Evolutionary conservation across 2,888 invertebrate genomes (phyloP).

Genomic region (Calliphora vomitoria): DNA sequence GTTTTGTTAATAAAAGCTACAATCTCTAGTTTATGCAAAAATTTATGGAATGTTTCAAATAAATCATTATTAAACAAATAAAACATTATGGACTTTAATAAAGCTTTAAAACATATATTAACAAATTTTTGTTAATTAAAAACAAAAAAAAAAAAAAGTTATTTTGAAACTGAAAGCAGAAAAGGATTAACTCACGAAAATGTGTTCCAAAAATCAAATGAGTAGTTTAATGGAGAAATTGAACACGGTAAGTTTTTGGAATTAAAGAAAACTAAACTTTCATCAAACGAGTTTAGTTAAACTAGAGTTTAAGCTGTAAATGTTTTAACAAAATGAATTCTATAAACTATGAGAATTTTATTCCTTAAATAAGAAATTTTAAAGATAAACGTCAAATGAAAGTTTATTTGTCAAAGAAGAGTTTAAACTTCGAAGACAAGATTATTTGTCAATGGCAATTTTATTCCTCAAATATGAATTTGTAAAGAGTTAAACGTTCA

Average conservation of each 20-base stretch:
- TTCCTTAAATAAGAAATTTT: too few species aligned
- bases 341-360: too few species aligned
- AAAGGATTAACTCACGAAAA: slow-evolving; percentile 77
- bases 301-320: too few species aligned
- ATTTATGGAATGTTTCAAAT: slow-evolving; percentile 29
- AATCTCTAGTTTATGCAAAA: slow-evolving; percentile 26
- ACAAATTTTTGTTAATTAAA: slow-evolving; percentile 19
- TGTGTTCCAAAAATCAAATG: slow-evolving; percentile 90
- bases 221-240: slow-evolving; percentile 90
- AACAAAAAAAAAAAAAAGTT: neutral
- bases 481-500: too few species aligned
- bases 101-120: neutral
- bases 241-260: slow-evolving; percentile 88
- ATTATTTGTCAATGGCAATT: too few species aligned
- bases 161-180: neutral
- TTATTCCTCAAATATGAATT: too few species aligned
- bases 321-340: too few species aligned
- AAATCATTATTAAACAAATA: neutral
- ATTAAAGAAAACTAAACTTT: neutral
- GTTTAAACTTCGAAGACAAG: too few species aligned
- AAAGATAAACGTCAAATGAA: too few species aligned
- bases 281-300: neutral
- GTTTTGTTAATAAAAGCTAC: neutral
- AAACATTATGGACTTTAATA: slow-evolving; percentile 30
- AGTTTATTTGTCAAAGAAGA: too few species aligned